phyloP scores from a whole-genome alignment of 1,140 invertebrate genomes.

The Protaetia brevitarsis region DNA sequence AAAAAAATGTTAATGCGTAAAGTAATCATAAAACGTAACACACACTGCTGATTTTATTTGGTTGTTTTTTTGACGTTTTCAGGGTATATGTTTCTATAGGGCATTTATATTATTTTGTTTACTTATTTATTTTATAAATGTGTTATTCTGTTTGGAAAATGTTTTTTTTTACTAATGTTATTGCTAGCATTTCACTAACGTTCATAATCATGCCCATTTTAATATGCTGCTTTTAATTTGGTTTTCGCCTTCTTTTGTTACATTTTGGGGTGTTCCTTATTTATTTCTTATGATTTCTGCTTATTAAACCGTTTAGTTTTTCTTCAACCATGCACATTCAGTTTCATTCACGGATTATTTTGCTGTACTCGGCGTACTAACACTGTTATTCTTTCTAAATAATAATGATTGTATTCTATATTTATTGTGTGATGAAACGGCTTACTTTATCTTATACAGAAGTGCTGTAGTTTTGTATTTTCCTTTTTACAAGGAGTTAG shows the following conservation, averaged over 20 bases:
- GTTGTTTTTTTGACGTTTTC: neutral
- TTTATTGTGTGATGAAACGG: constrained; percentile 3
- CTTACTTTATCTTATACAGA: constrained; percentile 14
- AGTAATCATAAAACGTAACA: no score
- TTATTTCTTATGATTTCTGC: constrained; percentile 13
- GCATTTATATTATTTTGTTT: constrained; percentile 12
- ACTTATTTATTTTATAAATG: constrained; percentile 13
- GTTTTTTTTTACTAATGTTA: constrained; percentile 21
- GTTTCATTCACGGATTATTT: neutral
- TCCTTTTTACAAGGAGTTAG: constrained; percentile 12
- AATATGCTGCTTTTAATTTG: constrained; percentile 18
- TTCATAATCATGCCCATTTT: constrained; percentile 22
- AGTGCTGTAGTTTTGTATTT: constrained; percentile 20
- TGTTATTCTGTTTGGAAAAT: constrained; percentile 15
- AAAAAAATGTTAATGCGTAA: neutral
- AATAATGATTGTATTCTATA: constrained; percentile 4
- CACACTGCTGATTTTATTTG: neutral
- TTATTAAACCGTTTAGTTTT: neutral
- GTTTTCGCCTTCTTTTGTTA: neutral
- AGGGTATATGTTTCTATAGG: neutral
- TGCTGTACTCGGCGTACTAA: neutral
- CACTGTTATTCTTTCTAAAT: neutral
- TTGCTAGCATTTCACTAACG: constrained; percentile 21
- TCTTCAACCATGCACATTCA: constrained; percentile 1
- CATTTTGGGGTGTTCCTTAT: neutral